These are phyloP conservation scores for Bradynema listronoti DNA, from an alignment of 1,140 invertebrate genomes.

Conservation along the genomic window DNA sequence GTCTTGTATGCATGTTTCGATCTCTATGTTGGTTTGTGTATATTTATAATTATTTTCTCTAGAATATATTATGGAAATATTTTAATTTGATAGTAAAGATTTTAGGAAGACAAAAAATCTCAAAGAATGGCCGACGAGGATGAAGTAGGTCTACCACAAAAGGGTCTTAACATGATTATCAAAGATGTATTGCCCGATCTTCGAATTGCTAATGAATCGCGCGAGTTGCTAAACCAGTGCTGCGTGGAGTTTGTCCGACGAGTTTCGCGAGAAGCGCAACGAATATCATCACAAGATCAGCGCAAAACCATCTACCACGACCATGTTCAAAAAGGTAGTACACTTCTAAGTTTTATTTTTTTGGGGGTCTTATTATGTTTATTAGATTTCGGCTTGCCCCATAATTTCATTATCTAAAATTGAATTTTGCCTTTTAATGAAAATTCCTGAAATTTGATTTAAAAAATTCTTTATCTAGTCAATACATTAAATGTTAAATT, in stretches of 20 bases:
- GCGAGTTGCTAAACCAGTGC: constrained; percentile 52
- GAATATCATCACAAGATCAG: constrained; percentile 51
- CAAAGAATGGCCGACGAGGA: constrained; percentile 53
- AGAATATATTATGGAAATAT: too few species aligned
- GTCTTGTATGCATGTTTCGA: too few species aligned
- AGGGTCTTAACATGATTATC: constrained; percentile 56
- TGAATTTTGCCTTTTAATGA: constrained; percentile 3
- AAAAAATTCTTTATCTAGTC: too few species aligned
- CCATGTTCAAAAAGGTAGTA: constrained; percentile 52
- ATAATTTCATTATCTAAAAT: not conserved
- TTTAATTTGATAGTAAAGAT: too few species aligned
- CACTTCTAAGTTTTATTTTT: not conserved
- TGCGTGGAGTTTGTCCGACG: constrained; percentile 56
- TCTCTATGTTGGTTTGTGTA: too few species aligned
- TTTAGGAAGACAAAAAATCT: too few species aligned
- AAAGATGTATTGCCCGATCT: constrained; percentile 55
- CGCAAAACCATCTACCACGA: constrained; percentile 57
- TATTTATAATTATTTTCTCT: too few species aligned
- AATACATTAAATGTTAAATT: too few species aligned
- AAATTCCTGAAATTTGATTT: too few species aligned
- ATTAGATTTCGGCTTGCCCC: not conserved
- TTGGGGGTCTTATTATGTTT: too few species aligned
- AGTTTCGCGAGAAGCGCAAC: constrained; percentile 51
- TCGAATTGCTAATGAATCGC: constrained; percentile 54
- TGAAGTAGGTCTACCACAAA: constrained; percentile 57